Percentiles rank a stretch among this genome's conserved stretches.
These are phyloP conservation scores for Nymphalis c-album DNA, from an alignment of 2,888 invertebrate species.

Conservation along the genomic window DNA sequence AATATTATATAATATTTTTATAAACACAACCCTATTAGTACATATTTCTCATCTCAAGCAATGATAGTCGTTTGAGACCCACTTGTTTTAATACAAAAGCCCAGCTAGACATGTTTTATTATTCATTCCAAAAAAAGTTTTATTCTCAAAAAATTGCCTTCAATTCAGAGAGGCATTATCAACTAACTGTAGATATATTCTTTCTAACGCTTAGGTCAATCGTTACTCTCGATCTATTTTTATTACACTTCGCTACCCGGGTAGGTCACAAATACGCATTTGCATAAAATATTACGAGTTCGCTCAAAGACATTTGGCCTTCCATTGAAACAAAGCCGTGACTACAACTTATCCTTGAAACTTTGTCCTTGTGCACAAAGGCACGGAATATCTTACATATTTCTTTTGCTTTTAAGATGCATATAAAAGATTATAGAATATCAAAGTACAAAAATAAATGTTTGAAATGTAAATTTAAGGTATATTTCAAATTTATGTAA, in stretches of 20 bases:
- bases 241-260: slow-evolving; percentile 33
- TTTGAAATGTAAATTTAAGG: too few relatives aligned
- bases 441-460: too few relatives aligned
- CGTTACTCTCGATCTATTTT: slow-evolving; percentile 22
- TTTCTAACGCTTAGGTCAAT: slow-evolving; percentile 10
- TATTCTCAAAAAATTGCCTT: too few relatives aligned
- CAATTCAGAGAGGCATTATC: background rate
- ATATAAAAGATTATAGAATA: too few relatives aligned
- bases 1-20: too few relatives aligned
- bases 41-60: too few relatives aligned
- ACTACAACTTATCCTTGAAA: slow-evolving; percentile 31
- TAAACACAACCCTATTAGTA: too few relatives aligned
- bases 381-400: background rate
- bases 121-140: too few relatives aligned
- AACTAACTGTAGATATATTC: background rate
- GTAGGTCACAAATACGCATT: slow-evolving; percentile 28
- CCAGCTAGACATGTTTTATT: too few relatives aligned
- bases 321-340: slow-evolving; percentile 33
- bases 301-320: slow-evolving; percentile 33
- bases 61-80: too few relatives aligned
- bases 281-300: slow-evolving; percentile 36
- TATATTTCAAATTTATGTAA: too few relatives aligned
- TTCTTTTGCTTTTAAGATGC: slow-evolving; percentile 7
- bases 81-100: too few relatives aligned
- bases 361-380: slow-evolving; percentile 26